These are phyloP conservation scores for Mandrillus leucophaeus DNA, from an alignment of 2,113 vertebrate genomes.

Conservation along the genomic window DNA sequence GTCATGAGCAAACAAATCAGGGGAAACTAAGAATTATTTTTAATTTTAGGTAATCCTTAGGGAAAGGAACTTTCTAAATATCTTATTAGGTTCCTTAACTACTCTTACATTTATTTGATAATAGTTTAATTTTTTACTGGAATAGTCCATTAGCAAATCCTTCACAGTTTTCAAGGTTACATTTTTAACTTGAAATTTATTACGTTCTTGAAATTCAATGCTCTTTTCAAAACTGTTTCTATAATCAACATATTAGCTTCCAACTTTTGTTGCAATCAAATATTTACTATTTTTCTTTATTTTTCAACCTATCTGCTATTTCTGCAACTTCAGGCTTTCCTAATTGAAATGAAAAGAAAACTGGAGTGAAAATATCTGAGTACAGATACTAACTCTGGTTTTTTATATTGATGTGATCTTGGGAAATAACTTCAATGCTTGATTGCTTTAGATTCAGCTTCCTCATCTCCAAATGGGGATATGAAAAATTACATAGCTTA, in stretches of 20 bases:
- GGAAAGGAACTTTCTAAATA: background rate
- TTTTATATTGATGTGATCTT: conserved; percentile 11
- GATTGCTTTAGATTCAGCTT: background rate
- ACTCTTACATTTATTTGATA: background rate
- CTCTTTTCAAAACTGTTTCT: background rate
- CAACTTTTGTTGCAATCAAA: background rate
- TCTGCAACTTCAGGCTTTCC: background rate
- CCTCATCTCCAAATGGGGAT: background rate
- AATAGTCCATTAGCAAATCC: background rate
- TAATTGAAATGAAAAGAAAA: background rate
- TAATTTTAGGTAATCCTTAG: background rate
- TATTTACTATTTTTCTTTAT: background rate
- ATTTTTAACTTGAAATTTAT: background rate
- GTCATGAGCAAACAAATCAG: background rate
- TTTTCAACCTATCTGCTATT: background rate
- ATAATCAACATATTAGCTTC: background rate
- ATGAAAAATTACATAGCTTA: background rate
- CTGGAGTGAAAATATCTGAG: background rate
- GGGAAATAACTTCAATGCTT: background rate
- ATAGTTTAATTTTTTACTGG: background rate
- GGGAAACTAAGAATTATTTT: background rate
- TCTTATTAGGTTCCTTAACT: background rate
- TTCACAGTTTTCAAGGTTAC: background rate
- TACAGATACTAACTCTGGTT: background rate
- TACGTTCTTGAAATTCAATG: background rate